Evolutionary conservation across 2,888 invertebrate genomes (phyloP).

Genomic region (Rotaria sp.): DNA sequence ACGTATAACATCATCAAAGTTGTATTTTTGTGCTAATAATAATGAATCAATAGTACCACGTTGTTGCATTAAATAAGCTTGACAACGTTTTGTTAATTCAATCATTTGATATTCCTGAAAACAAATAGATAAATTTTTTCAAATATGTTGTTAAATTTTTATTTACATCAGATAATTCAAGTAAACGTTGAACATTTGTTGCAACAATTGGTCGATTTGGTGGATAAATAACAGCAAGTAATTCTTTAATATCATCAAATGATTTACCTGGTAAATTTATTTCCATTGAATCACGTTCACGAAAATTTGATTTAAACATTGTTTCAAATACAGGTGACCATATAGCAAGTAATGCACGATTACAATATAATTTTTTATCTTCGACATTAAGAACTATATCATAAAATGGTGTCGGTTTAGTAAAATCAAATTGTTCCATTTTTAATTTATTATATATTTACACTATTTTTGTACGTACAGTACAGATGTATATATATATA

Average conservation of each 20-base stretch:
- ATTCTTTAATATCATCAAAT: slow-evolving; percentile 38
- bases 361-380: slow-evolving; percentile 37
- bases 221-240: slow-evolving; percentile 39
- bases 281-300: slow-evolving; percentile 38
- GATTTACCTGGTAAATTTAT: slow-evolving; percentile 35
- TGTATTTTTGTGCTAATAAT: slow-evolving; percentile 38
- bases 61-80: slow-evolving; percentile 39
- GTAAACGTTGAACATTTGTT: slow-evolving; percentile 36
- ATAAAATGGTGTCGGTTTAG: slow-evolving; percentile 37
- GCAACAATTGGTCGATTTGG: slow-evolving; percentile 38
- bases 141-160: too few relatives aligned
- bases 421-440: slow-evolving; percentile 39
- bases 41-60: slow-evolving; percentile 39
- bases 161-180: slow-evolving; percentile 37
- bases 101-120: slow-evolving; percentile 40
- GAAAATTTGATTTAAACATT: slow-evolving; percentile 41
- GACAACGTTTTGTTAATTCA: slow-evolving; percentile 38
- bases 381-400: slow-evolving; percentile 37
- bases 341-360: slow-evolving; percentile 37
- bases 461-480: neutral
- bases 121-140: too few relatives aligned
- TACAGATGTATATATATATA: neutral
- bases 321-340: slow-evolving; percentile 40
- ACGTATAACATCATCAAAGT: slow-evolving; percentile 40
- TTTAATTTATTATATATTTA: neutral